Evolutionary conservation across 2,113 vertebrate species (phyloP), one percentile per base, ranked within the genome.

Genomic region (Leucosticte australis): DNA sequence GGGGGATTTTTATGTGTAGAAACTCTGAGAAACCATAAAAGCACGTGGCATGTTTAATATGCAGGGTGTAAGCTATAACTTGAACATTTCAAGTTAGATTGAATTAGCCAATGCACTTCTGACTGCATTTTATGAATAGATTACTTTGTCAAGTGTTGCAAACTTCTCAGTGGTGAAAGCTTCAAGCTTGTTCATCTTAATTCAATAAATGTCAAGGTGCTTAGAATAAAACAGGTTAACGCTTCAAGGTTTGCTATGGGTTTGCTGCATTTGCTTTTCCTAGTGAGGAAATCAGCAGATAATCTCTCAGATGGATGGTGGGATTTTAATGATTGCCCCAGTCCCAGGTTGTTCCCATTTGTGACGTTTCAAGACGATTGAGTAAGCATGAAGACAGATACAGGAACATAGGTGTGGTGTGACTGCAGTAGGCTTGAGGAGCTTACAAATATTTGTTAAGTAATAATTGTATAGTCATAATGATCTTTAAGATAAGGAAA

Each of bases 31-130:
- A 74, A 62, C 41, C 2, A 7, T 68, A 52, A 62, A 86, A 91
- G 16, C n/a, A 23, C 2, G 1, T 47, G 9, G 20, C 1, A 1
- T 19, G 6, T 60, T 68, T 78, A 63, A 33, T 2, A 2, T n/a
- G 4, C 39, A 47, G n/a, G 2, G 13, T 81, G 16, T 86, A 47
- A 86, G 27, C 20, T 83, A 2, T 60, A 50, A 69, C 41, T 91
- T 41, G 5, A 83, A 37, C 14, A 24, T 69, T 68, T 42, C 5
- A 39, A 77, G 22, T 22, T 75, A 71, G 50, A n/a, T 77, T 64
- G 42, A 71, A 69, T 68, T 69, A 83, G 7, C 33, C 35, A 47
- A 14, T 67, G 52, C 44, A 53, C 16, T 74, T 89, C 42, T 67
- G n/a, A 46, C 8, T 7, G 0, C 15, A 35, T 79, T 53, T 89